Evolutionary conservation across 2,888 invertebrate species (phyloP).

Genomic region (Melanargia galathea): DNA sequence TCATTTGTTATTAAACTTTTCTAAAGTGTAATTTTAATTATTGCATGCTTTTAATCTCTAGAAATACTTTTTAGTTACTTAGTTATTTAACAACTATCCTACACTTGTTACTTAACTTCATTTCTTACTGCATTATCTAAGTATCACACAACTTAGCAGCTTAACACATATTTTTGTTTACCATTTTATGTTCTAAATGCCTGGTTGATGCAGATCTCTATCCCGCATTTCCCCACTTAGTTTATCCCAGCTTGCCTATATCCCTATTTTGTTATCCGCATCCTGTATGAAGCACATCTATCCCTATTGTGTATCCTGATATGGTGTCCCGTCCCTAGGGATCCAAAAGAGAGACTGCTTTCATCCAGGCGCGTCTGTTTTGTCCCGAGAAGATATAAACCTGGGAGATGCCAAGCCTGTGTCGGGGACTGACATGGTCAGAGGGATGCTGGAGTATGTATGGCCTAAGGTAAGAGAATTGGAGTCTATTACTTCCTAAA

Average conservation of each 20-base stretch:
- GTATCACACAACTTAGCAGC: background rate
- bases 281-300: conserved; percentile 28
- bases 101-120: background rate
- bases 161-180: background rate
- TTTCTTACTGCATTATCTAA: background rate
- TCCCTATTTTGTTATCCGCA: conserved; percentile 38
- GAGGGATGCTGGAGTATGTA: conserved; percentile 94
- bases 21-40: background rate
- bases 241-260: conserved; percentile 45
- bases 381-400: conserved; percentile 85
- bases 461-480: conserved; percentile 91
- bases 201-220: conserved; percentile 72
- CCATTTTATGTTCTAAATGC: conserved; percentile 62
- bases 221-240: conserved; percentile 47
- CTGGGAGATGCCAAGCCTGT: conserved; percentile 83
- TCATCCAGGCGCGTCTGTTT: conserved; percentile 92
- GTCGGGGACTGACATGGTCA: conserved; percentile 89
- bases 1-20: background rate
- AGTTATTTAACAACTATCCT: too few relatives aligned
- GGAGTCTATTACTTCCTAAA: background rate
- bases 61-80: background rate
- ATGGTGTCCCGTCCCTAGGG: conserved; percentile 66
- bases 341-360: conserved; percentile 91
- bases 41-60: background rate
- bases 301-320: conserved; percentile 46